Percentiles rank a stretch among this genome's conserved stretches.
These are phyloP conservation scores for Heliconius aoede DNA, from an alignment of 2,888 invertebrate genomes.

Conservation along the genomic window DNA sequence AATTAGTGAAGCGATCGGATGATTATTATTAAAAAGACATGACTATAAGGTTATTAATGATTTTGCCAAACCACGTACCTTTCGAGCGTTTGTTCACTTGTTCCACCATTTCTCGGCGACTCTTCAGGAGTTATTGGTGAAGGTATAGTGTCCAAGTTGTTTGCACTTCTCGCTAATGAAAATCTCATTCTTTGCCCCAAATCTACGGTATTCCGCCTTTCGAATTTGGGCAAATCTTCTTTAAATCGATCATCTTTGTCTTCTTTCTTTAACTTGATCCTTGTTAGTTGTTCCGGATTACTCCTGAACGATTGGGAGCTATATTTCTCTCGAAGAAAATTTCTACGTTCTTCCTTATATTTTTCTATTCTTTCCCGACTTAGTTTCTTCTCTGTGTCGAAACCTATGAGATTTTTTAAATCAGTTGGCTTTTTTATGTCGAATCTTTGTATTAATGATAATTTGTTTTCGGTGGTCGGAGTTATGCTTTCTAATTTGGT, in stretches of 20 bases:
- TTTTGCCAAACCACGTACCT: constrained; percentile 36
- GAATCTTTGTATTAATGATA: constrained; percentile 83
- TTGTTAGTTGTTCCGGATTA: constrained; percentile 80
- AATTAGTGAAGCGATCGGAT: constrained; percentile 22
- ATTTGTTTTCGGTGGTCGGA: constrained; percentile 85
- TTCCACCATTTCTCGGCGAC: constrained; percentile 36
- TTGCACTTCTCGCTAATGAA: constrained; percentile 70
- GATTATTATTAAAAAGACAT: constrained; percentile 16
- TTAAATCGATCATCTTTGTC: constrained; percentile 61
- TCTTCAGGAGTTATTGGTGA: constrained; percentile 56
- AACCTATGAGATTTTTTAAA: constrained; percentile 65
- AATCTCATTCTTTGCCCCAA: constrained; percentile 76
- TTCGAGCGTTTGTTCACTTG: constrained; percentile 41
- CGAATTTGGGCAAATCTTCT: constrained; percentile 69
- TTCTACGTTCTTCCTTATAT: constrained; percentile 95
- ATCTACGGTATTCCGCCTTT: constrained; percentile 78
- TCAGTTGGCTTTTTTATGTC: constrained; percentile 64
- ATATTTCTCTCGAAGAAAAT: constrained; percentile 92
- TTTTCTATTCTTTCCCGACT: constrained; percentile 93
- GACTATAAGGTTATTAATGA: constrained; percentile 18
- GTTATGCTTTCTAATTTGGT: constrained; percentile 73
- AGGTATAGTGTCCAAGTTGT: constrained; percentile 69
- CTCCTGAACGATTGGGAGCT: constrained; percentile 91
- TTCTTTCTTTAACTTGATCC: constrained; percentile 73
- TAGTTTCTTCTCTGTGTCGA: constrained; percentile 83